These are phyloP conservation scores for Cairina moschata DNA, from an alignment of 2,113 vertebrate species.

Conservation along the genomic window DNA sequence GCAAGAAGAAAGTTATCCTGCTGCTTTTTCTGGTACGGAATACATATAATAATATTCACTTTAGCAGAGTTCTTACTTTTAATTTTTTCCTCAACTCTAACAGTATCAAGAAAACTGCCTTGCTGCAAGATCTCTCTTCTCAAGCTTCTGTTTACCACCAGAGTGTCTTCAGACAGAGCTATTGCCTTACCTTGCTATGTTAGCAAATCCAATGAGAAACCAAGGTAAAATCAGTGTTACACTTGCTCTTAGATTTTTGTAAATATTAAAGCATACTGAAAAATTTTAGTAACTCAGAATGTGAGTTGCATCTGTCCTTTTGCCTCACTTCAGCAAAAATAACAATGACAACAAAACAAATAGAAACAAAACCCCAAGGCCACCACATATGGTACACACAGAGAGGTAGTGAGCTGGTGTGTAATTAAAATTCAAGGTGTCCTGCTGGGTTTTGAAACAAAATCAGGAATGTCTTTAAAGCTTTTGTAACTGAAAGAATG, in stretches of 20 bases:
- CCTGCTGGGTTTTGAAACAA: neutral
- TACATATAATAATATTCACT: neutral
- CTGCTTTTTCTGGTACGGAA: neutral
- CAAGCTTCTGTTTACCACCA: conserved; percentile 88
- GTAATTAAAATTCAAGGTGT: neutral
- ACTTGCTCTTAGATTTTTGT: neutral
- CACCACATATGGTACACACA: no score
- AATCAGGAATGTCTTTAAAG: neutral
- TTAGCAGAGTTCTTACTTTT: neutral
- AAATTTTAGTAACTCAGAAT: neutral
- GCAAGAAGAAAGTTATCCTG: neutral
- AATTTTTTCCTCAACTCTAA: neutral
- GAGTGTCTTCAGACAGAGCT: conserved; percentile 89
- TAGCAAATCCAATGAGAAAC: conserved; percentile 91
- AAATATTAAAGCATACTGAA: neutral
- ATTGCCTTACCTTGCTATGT: conserved; percentile 89
- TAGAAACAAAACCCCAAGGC: no score
- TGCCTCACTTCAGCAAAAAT: neutral
- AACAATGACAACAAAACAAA: no score
- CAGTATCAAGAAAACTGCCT: conserved; percentile 91
- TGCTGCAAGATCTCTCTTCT: conserved; percentile 88
- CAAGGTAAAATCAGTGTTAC: conserved; percentile 79
- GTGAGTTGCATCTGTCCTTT: neutral
- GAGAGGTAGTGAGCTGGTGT: neutral
- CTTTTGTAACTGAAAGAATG: neutral